A percentile compares a stretch with the other conserved stretches of the same genome.
These are phyloP conservation scores for Lordiphosa andalusiaca DNA, from an alignment of 2,888 invertebrate species.

Conservation along the genomic window DNA sequence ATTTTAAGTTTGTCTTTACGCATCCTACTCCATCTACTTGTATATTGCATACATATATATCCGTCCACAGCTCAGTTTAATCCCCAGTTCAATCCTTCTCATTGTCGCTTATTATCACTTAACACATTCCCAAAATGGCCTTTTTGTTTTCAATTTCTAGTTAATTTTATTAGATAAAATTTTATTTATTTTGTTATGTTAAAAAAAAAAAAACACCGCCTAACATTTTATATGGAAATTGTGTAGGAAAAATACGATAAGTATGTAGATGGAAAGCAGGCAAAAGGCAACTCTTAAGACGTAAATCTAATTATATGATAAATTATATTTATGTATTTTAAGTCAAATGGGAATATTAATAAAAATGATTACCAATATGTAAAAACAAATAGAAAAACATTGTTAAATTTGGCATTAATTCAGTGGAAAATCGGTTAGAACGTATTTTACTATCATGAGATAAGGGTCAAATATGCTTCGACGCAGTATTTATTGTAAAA, in stretches of 20 bases:
- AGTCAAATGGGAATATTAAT: conserved; percentile 73
- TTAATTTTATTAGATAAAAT: conserved; percentile 67
- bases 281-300: conserved; percentile 71
- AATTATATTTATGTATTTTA: conserved; percentile 56
- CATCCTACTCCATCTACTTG: conserved; percentile 41
- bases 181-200: conserved; percentile 52
- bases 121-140: conserved; percentile 18
- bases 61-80: conserved; percentile 65
- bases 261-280: conserved; percentile 50
- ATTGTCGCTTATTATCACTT: conserved; percentile 11
- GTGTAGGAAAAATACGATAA: conserved; percentile 48
- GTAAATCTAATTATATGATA: conserved; percentile 72
- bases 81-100: conserved; percentile 13
- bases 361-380: conserved; percentile 68
- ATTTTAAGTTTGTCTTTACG: conserved; percentile 7
- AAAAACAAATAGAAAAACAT: conserved; percentile 18
- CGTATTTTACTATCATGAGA: background rate
- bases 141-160: conserved; percentile 37
- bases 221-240: conserved; percentile 48
- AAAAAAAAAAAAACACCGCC: conserved; percentile 6
- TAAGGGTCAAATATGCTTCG: background rate
- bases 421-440: background rate
- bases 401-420: background rate
- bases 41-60: conserved; percentile 58
- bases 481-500: conserved; percentile 2